Evolutionary conservation across 2,888 invertebrate genomes (phyloP), one percentile per base, ranked within the genome.

Genomic region (Andrena hattorfiana): DNA sequence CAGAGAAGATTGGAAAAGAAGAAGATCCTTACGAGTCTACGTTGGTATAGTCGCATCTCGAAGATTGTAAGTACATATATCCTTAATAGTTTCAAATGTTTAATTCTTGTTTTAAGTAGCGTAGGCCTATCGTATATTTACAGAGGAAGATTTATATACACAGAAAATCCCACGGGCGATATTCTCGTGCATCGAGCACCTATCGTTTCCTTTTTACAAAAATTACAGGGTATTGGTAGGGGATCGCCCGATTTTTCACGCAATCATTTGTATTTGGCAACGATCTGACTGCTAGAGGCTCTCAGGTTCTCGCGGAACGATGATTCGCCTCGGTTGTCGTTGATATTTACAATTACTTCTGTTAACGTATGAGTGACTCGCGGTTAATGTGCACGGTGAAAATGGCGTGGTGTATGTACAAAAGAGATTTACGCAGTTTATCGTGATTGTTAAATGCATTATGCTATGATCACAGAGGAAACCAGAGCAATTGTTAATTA

Each of bases 391-490:
- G 77, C 70, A 76, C 32, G 68, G 28, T 48, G 67, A 85, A 20
- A 60, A 56, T 48, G 59, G 30, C 56, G 23, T 30, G 30, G 67
- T 78, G 54, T 86, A 85, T 86, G 60, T 86, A 86, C 79, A 86
- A 77, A 84, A 81, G 68, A 86, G 79, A 70, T 70, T 77, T 71
- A 81, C 69, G 79, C 26, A 72, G 62, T 49, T 63, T 28, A 28
- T 51, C 68, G 84, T 76, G 77, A 62, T 74, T 70, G 59, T 79
- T 75, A 75, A 66, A 62, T 67, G 85, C 74, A 81, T 85, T 87
- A 86, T 51, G 83, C 73, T 83, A 85, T 76, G 79, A 87, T 87
- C 87, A 87, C 87, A 87, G 87, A 85, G 72, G 76, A 83, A 87
- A 87, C 68, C 81, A 87, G 87, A 87, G 80, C 85, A 87, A 73